These are phyloP conservation scores for Thryonomys swinderianus DNA, from an alignment of 2,113 vertebrate species.

Conservation along the genomic window DNA sequence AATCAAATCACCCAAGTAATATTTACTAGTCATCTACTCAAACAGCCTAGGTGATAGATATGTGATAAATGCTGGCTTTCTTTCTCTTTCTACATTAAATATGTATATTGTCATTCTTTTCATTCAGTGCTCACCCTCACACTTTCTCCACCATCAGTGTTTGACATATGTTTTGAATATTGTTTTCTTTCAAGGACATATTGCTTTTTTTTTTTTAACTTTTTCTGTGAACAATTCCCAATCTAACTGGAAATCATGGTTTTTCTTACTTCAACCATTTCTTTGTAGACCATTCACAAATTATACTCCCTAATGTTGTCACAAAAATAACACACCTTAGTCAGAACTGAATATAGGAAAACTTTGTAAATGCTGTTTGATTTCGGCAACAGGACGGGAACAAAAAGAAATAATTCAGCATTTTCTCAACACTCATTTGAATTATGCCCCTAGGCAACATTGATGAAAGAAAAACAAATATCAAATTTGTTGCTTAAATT, in stretches of 20 bases:
- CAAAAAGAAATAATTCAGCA: constrained; percentile 55
- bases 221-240: background rate
- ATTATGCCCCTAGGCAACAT: constrained; percentile 12
- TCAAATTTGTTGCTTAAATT: constrained; percentile 24
- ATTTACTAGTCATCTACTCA: background rate
- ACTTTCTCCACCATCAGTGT: background rate
- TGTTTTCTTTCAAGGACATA: constrained; percentile 2
- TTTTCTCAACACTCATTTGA: constrained; percentile 46
- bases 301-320: background rate
- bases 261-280: constrained; percentile 31
- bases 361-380: constrained; percentile 1
- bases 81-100: background rate
- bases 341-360: background rate
- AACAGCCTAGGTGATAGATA: background rate
- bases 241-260: constrained; percentile 9
- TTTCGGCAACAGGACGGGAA: constrained; percentile 48
- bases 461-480: constrained; percentile 32
- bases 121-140: accelerated
- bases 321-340: constrained; percentile 19
- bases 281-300: constrained; percentile 25
- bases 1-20: background rate
- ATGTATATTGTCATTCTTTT: background rate
- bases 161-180: background rate
- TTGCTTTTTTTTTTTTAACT: background rate
- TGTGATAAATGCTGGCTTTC: background rate